A percentile compares a stretch with the other conserved stretches of the same genome.
Evolutionary conservation across 2,797 vertebrate genomes (phyloP).

Genomic region (Eulemur albifrons): DNA sequence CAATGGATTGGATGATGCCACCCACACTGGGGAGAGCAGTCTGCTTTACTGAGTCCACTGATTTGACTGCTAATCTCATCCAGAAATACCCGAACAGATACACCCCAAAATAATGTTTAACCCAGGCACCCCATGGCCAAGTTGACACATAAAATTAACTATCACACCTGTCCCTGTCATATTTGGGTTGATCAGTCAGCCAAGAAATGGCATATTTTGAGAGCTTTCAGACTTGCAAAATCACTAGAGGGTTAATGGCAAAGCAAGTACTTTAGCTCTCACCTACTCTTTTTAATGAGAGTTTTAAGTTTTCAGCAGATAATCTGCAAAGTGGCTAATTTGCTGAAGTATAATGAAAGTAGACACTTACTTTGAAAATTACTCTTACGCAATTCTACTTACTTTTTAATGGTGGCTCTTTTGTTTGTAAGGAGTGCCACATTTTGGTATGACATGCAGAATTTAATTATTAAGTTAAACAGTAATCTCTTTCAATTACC

Average conservation of each 20-base stretch:
- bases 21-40: fast-evolving
- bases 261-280: not conserved
- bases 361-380: slow-evolving; percentile 38
- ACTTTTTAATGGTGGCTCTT: slow-evolving; percentile 81
- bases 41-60: not conserved
- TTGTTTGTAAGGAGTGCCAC: not conserved
- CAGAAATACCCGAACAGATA: not conserved
- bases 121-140: not conserved
- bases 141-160: not conserved
- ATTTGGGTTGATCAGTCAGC: not conserved
- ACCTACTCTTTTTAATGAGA: not conserved
- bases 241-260: not conserved
- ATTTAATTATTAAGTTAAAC: slow-evolving; percentile 71
- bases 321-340: slow-evolving; percentile 27
- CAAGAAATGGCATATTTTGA: not conserved
- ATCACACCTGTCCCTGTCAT: not conserved
- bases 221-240: not conserved
- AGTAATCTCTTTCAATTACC: slow-evolving; percentile 64
- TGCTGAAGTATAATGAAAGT: slow-evolving; percentile 31
- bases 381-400: slow-evolving; percentile 19
- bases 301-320: slow-evolving; percentile 19
- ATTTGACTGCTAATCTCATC: not conserved
- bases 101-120: not conserved
- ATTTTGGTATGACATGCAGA: slow-evolving; percentile 3
- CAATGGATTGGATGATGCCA: not conserved